Conservation (phyloP, 2,888 invertebrate species). For the Phoronis australis region DNA sequence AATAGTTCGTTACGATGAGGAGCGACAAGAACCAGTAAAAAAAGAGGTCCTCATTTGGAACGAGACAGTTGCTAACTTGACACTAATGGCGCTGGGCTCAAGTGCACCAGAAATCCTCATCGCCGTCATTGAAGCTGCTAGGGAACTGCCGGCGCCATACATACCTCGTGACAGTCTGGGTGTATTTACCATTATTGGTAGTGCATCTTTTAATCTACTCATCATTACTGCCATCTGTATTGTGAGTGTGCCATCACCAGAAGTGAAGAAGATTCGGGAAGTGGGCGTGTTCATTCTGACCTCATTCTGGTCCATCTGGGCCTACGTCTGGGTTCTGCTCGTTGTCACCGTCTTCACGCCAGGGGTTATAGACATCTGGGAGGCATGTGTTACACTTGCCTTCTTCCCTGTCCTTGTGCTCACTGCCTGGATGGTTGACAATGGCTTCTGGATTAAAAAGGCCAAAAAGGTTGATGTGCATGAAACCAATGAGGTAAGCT, state of each 20-base stretch:
- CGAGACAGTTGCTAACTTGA: conserved; percentile 48
- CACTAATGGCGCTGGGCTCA: conserved; percentile 47
- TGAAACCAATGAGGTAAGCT: too few species aligned
- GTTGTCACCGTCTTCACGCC: conserved; percentile 35
- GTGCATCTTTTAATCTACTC: conserved; percentile 47
- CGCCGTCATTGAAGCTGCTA: conserved; percentile 31
- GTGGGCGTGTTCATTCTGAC: conserved; percentile 44
- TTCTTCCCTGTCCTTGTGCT: conserved; percentile 45
- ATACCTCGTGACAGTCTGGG: conserved; percentile 32
- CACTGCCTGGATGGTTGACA: conserved; percentile 41
- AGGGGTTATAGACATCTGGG: conserved; percentile 37
- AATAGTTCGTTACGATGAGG: conserved; percentile 39
- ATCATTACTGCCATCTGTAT: conserved; percentile 46
- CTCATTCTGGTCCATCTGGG: conserved; percentile 43
- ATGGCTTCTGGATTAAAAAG: conserved; percentile 36
- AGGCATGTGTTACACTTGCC: conserved; percentile 42
- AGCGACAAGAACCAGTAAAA: conserved; percentile 34
- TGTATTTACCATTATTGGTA: conserved; percentile 48
- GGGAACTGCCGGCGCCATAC: conserved; percentile 15
- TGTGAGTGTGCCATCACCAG: conserved; percentile 28
- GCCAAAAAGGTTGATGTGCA: too few species aligned
- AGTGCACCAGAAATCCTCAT: conserved; percentile 48
- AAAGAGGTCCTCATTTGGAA: conserved; percentile 46
- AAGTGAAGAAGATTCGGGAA: conserved; percentile 34
- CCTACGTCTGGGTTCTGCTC: conserved; percentile 49